Percentiles rank a stretch among this genome's conserved stretches.
These are phyloP conservation scores for Thumatha senex DNA, from an alignment of 2,888 invertebrate genomes.

Conservation along the genomic window DNA sequence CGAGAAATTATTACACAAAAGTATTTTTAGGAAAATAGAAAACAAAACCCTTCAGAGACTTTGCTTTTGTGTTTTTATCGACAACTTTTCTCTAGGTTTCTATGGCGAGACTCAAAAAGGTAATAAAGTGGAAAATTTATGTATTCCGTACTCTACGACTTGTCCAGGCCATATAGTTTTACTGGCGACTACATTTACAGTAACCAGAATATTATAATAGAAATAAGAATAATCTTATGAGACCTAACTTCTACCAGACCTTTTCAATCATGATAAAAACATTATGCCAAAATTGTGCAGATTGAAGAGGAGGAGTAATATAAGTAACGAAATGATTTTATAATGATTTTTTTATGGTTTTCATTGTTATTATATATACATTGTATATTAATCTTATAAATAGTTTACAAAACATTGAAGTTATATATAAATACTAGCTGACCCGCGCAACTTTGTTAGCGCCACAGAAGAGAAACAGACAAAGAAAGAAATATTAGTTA, in stretches of 20 bases:
- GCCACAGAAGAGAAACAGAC: too few relatives aligned
- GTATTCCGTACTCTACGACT: conserved; percentile 16
- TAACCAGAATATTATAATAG: conserved; percentile 7
- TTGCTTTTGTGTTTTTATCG: conserved; percentile 30
- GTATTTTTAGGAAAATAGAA: conserved; percentile 60
- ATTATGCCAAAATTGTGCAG: too few relatives aligned
- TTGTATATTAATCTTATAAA: too few relatives aligned
- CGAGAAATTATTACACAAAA: conserved; percentile 61
- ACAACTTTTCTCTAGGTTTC: conserved; percentile 33
- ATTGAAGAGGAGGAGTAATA: background rate
- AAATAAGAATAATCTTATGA: background rate
- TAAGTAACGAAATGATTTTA: too few relatives aligned
- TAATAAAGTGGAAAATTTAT: conserved; percentile 40
- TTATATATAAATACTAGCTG: too few relatives aligned
- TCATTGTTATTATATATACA: too few relatives aligned
- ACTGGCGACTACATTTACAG: conserved; percentile 9
- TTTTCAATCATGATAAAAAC: too few relatives aligned
- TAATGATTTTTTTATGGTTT: too few relatives aligned
- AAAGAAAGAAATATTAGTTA: too few relatives aligned
- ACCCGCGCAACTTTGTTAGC: too few relatives aligned
- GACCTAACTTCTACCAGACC: background rate
- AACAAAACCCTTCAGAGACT: conserved; percentile 48
- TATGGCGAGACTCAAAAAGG: conserved; percentile 26
- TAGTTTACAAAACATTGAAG: too few relatives aligned
- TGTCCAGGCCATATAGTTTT: conserved; percentile 11